Conservation (phyloP, 2,113 vertebrate genomes). For the Bostrychus sinensis region DNA sequence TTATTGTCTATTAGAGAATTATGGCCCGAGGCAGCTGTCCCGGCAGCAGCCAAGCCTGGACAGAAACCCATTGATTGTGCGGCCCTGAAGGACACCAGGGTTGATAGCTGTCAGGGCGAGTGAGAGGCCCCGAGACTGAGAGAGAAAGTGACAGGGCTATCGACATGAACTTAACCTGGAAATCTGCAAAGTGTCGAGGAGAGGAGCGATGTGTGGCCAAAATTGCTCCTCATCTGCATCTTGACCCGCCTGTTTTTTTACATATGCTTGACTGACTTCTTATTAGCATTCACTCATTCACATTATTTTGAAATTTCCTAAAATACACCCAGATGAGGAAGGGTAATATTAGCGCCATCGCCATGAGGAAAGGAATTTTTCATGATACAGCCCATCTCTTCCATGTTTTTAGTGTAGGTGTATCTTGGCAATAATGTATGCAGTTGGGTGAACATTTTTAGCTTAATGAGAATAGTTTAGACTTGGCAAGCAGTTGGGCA, state of each 20-base stretch:
- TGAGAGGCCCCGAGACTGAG: constrained; percentile 30
- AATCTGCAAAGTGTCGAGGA: constrained; percentile 53
- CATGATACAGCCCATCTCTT: constrained; percentile 10
- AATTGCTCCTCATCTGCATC: constrained; percentile 31
- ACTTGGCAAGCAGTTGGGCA: constrained; percentile 59
- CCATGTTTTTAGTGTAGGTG: constrained; percentile 28
- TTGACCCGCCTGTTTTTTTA: neutral
- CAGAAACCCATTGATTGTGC: constrained; percentile 70
- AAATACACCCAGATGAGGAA: constrained; percentile 20
- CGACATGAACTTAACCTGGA: constrained; percentile 53
- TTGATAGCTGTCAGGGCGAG: constrained; percentile 47
- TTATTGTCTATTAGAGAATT: constrained; percentile 74
- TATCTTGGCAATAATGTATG: constrained; percentile 52
- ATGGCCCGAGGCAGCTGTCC: constrained; percentile 59
- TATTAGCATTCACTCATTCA: constrained; percentile 21
- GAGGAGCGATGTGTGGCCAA: constrained; percentile 45
- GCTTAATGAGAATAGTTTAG: constrained; percentile 72
- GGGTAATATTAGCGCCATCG: constrained; percentile 14
- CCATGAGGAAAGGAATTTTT: constrained; percentile 9
- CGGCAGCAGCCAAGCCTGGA: constrained; percentile 54
- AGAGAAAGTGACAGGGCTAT: constrained; percentile 31
- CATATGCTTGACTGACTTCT: neutral
- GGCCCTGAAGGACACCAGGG: constrained; percentile 66
- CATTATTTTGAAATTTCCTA: constrained; percentile 14
- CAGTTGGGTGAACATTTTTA: constrained; percentile 60